Evolutionary conservation across 2,888 invertebrate genomes (phyloP).

Genomic region (Drosophila rubida): DNA sequence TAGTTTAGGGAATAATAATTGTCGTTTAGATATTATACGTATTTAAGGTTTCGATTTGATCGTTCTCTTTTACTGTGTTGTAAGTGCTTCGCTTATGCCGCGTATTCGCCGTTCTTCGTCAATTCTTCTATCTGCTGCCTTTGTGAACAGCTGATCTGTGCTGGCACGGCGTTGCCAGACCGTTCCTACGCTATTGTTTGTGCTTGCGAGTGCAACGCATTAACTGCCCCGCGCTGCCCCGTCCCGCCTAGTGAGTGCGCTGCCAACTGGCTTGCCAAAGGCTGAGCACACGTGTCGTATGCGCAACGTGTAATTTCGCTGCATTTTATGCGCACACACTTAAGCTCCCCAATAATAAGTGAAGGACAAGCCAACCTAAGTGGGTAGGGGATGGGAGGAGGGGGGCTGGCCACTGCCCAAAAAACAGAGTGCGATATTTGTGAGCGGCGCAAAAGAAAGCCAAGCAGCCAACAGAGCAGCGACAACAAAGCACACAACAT

Average conservation of each 20-base stretch:
- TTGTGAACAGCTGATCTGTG: no score
- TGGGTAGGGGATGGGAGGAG: neutral
- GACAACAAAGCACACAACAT: slow-evolving; percentile 51
- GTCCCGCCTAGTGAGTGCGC: slow-evolving; percentile 10
- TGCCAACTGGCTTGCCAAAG: slow-evolving; percentile 10
- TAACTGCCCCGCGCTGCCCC: neutral
- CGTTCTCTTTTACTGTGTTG: no score
- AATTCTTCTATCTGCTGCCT: no score
- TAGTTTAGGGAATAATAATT: no score
- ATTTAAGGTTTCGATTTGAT: no score
- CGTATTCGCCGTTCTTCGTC: no score
- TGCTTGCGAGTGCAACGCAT: neutral
- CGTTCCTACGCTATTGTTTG: no score
- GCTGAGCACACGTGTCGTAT: slow-evolving; percentile 57
- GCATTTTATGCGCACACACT: slow-evolving; percentile 59
- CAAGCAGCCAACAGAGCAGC: slow-evolving; percentile 59
- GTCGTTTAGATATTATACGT: no score
- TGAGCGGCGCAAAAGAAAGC: slow-evolving; percentile 53
- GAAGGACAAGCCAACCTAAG: neutral
- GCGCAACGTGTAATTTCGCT: slow-evolving; percentile 61
- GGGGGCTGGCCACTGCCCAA: slow-evolving; percentile 23
- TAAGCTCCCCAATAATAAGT: slow-evolving; percentile 45
- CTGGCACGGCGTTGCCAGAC: no score
- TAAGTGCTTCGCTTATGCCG: no score
- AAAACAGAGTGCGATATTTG: slow-evolving; percentile 19